Evolutionary conservation across 2,888 invertebrate species (phyloP).

Genomic region (Drosophila neonasuta): DNA sequence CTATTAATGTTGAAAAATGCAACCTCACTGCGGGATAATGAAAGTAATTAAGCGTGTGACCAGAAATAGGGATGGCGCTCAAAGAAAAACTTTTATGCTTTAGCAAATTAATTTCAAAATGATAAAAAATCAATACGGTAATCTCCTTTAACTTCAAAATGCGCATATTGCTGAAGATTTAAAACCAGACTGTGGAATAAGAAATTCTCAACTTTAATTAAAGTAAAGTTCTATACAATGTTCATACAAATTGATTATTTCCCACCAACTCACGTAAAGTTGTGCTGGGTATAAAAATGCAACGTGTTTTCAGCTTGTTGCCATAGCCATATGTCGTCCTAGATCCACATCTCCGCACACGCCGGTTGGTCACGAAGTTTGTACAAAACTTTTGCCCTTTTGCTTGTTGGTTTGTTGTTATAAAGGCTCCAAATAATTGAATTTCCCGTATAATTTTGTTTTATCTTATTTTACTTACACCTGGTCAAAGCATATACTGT

Average conservation of each 20-base stretch:
- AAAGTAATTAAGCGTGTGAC: neutral
- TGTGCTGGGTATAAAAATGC: conserved; percentile 14
- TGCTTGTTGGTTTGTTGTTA: conserved; percentile 47
- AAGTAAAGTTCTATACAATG: no score
- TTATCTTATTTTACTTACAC: conserved; percentile 38
- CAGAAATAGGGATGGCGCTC: neutral
- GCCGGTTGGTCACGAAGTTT: conserved; percentile 24
- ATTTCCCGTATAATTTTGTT: conserved; percentile 55
- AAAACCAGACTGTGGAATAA: no score
- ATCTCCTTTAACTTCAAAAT: neutral
- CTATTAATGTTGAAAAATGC: conserved; percentile 4
- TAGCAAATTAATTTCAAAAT: neutral
- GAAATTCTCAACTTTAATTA: no score
- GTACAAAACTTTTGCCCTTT: conserved; percentile 49
- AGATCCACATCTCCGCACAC: conserved; percentile 2
- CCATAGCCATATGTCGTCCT: conserved; percentile 10
- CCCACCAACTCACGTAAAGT: neutral
- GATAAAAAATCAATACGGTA: neutral
- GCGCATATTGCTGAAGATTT: no score
- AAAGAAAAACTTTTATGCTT: conserved; percentile 1
- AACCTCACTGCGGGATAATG: neutral
- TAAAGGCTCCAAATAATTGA: conserved; percentile 68
- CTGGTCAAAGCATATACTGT: conserved; percentile 7
- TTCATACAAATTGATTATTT: neutral
- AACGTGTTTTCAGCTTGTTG: conserved; percentile 15